Conservation (phyloP, 2,888 invertebrate species). For the Tipula unca region DNA sequence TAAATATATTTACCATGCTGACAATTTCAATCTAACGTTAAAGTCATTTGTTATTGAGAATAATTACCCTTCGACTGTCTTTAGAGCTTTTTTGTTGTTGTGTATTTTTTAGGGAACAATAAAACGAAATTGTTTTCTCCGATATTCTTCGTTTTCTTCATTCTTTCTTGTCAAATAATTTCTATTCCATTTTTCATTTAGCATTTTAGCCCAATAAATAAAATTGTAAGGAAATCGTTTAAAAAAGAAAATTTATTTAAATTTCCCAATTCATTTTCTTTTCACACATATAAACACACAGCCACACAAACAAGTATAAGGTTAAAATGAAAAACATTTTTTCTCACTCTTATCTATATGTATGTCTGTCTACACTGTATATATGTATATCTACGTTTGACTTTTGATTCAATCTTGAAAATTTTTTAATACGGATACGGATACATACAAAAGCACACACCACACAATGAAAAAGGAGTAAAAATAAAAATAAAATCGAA, state of each 20-base stretch:
- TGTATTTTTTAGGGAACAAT: background rate
- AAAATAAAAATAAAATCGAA: background rate
- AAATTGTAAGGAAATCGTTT: background rate
- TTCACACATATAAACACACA: background rate
- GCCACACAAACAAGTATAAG: background rate
- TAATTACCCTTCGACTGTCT: background rate
- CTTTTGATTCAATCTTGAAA: background rate
- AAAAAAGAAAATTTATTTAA: background rate
- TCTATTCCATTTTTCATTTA: background rate
- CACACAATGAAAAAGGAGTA: background rate
- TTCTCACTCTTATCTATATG: background rate
- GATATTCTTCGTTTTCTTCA: background rate
- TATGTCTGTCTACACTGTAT: background rate
- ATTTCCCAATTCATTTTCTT: background rate
- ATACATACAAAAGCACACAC: background rate
- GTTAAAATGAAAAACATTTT: background rate
- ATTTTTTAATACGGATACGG: background rate
- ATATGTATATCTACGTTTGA: background rate
- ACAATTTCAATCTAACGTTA: background rate
- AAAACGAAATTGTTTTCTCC: background rate
- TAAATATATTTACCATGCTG: background rate
- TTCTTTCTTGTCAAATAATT: background rate
- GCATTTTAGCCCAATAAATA: background rate
- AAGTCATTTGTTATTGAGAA: constrained; percentile 14
- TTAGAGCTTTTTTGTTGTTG: background rate